Conservation (phyloP, 1,140 invertebrate genomes). For the Lepidurus packardi region DNA sequence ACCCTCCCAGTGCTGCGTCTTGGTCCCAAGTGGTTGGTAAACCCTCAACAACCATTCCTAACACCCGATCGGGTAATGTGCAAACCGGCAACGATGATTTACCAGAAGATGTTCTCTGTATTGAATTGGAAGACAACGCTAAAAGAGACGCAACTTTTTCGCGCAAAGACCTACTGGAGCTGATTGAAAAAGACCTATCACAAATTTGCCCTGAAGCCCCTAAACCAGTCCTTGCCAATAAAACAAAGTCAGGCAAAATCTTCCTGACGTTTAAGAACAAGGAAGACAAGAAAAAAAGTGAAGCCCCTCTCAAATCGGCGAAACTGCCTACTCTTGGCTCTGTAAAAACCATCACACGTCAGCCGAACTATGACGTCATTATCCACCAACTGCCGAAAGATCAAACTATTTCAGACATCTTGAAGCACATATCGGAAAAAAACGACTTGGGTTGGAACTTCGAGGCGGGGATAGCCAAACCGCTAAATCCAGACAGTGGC, state of each 20-base stretch:
- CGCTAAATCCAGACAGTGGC: slow-evolving; percentile 7
- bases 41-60: background rate
- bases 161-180: background rate
- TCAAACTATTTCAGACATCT: background rate
- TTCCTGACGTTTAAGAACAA: slow-evolving; percentile 12
- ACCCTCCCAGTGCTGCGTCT: background rate
- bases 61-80: background rate
- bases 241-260: slow-evolving; percentile 20
- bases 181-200: background rate
- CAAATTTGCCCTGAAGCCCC: background rate
- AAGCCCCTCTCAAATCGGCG: slow-evolving; percentile 4
- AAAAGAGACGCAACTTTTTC: background rate
- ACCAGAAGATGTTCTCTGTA: background rate
- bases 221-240: background rate
- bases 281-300: slow-evolving; percentile 20
- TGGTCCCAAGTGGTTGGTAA: background rate
- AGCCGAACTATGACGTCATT: slow-evolving; percentile 20
- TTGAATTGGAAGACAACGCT: background rate
- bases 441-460: slow-evolving; percentile 22
- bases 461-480: background rate
- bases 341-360: background rate
- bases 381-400: background rate
- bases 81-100: background rate
- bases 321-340: slow-evolving; percentile 16
- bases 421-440: background rate